Conservation (phyloP, 2,797 vertebrate species). For the Glyptemys insculpta region DNA sequence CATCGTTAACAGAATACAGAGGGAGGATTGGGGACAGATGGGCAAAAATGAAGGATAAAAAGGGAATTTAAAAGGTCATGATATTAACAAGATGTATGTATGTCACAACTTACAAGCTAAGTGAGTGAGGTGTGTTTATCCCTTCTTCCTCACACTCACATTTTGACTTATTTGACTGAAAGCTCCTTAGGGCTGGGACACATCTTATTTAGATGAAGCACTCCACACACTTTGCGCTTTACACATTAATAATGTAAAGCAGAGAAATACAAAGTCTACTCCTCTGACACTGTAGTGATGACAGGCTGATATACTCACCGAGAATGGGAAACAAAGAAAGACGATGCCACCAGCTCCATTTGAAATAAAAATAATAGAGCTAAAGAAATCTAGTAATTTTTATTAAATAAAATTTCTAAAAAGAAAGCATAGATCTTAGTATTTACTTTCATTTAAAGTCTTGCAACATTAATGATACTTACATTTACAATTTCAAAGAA, state of each 20-base stretch:
- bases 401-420: background rate
- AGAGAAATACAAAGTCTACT: background rate
- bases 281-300: background rate
- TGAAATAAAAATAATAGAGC: background rate
- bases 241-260: background rate
- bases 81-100: background rate
- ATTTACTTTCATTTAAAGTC: background rate
- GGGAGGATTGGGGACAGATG: background rate
- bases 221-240: background rate
- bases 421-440: background rate
- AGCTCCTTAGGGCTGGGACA: background rate
- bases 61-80: background rate
- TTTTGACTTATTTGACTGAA: background rate
- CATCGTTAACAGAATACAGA: background rate
- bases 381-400: background rate
- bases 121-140: background rate
- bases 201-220: background rate
- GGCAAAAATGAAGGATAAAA: background rate
- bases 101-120: background rate
- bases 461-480: background rate
- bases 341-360: background rate
- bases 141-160: background rate
- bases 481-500: background rate
- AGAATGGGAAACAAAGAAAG: background rate
- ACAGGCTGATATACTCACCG: background rate